Percentiles rank a stretch among this genome's conserved stretches.
Conservation (phyloP, 1,140 invertebrate genomes). For the Brachionus manjavacas region DNA sequence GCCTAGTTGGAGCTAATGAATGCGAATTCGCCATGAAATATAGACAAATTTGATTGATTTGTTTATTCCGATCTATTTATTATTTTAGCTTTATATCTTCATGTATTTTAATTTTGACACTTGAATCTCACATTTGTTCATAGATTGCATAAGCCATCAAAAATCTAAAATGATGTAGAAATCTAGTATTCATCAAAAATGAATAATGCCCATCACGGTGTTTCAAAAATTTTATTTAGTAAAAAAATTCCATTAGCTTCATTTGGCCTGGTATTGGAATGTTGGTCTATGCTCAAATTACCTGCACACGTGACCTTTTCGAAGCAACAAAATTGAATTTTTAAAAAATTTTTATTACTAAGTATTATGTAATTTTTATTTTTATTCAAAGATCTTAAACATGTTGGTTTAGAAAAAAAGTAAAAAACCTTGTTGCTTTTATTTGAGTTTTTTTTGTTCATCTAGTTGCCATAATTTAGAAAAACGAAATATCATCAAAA, state of each 20-base stretch:
- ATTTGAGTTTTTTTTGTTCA: neutral
- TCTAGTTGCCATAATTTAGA: neutral
- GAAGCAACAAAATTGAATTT: neutral
- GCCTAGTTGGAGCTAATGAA: neutral
- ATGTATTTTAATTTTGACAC: neutral
- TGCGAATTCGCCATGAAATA: neutral
- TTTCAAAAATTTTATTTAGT: neutral
- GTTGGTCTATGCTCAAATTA: neutral
- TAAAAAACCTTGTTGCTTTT: neutral
- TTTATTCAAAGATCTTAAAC: conserved; percentile 3
- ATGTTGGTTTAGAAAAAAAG: neutral
- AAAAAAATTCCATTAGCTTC: neutral
- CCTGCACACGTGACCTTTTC: neutral
- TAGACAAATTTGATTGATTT: neutral
- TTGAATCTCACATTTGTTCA: neutral
- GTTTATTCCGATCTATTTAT: neutral
- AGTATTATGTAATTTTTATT: neutral
- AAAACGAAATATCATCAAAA: neutral
- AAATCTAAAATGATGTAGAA: neutral
- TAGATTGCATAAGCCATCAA: neutral
- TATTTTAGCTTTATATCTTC: neutral
- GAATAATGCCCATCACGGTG: neutral
- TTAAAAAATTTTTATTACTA: neutral
- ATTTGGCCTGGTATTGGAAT: neutral
- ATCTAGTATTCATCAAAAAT: neutral